Conservation (phyloP, 2,888 invertebrate species). For the Ichneumoninae sp. region DNA sequence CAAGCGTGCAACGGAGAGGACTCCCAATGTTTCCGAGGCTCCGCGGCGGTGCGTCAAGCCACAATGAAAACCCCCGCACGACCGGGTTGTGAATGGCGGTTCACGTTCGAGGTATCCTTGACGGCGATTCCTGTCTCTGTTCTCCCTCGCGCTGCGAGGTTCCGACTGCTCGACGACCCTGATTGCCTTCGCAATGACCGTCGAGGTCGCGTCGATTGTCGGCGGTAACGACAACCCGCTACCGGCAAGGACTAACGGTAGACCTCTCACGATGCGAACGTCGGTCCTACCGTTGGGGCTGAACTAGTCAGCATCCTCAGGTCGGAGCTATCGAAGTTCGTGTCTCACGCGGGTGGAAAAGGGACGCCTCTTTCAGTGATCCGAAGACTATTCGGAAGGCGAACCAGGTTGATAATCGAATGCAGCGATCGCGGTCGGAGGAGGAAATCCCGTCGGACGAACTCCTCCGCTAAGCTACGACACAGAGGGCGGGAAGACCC, state of each 20-base stretch:
- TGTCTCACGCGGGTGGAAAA: neutral
- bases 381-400: neutral
- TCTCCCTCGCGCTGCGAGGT: neutral
- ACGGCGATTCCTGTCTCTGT: neutral
- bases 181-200: conserved; percentile 1
- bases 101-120: conserved; percentile 1
- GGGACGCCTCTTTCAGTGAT: neutral
- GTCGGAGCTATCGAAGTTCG: neutral
- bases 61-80: conserved; percentile 7
- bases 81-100: conserved; percentile 6
- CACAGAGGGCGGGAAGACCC: no score
- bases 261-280: neutral
- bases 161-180: conserved; percentile 7
- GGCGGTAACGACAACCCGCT: neutral
- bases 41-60: neutral
- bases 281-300: neutral
- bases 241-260: conserved; percentile 14
- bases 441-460: no score
- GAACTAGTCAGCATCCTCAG: neutral
- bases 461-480: no score
- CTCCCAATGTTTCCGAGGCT: neutral
- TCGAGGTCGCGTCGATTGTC: conserved; percentile 3
- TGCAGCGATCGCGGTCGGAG: no score
- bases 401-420: neutral
- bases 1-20: neutral